Percentiles rank a stretch among this genome's conserved stretches.
These are phyloP conservation scores for Psylliodes chrysocephalus DNA, from an alignment of 2,888 invertebrate species.

Conservation along the genomic window DNA sequence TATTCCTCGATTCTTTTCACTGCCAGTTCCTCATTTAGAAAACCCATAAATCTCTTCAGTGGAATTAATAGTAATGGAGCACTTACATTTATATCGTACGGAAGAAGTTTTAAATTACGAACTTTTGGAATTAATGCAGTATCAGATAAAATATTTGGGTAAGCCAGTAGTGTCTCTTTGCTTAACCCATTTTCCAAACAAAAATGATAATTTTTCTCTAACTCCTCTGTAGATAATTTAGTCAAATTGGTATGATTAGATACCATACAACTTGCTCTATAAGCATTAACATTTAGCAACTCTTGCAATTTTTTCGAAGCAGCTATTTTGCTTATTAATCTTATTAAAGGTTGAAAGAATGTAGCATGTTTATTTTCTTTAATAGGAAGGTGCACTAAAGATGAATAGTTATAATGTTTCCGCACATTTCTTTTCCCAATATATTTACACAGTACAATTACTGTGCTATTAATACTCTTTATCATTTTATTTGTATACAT, in stretches of 20 bases:
- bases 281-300: slow-evolving; percentile 38
- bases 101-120: slow-evolving; percentile 47
- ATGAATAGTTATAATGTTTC: neutral
- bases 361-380: neutral
- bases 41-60: slow-evolving; percentile 37
- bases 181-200: slow-evolving; percentile 48
- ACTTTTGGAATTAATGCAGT: slow-evolving; percentile 49
- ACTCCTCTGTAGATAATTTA: slow-evolving; percentile 31
- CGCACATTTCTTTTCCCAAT: neutral
- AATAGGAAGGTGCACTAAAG: neutral
- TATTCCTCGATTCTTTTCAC: slow-evolving; percentile 45
- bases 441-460: neutral
- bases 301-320: slow-evolving; percentile 40
- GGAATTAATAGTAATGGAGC: slow-evolving; percentile 50
- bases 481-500: neutral
- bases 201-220: slow-evolving; percentile 51
- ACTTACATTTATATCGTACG: slow-evolving; percentile 50
- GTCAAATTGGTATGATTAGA: slow-evolving; percentile 45
- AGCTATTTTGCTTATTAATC: slow-evolving; percentile 30
- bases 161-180: slow-evolving; percentile 47
- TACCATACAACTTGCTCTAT: slow-evolving; percentile 48
- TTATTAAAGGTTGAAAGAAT: neutral
- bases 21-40: slow-evolving; percentile 40
- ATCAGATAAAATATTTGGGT: slow-evolving; percentile 54
- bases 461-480: neutral